These are phyloP conservation scores for Sarcophilus harrisii DNA, from an alignment of 2,797 vertebrate genomes.

Conservation along the genomic window DNA sequence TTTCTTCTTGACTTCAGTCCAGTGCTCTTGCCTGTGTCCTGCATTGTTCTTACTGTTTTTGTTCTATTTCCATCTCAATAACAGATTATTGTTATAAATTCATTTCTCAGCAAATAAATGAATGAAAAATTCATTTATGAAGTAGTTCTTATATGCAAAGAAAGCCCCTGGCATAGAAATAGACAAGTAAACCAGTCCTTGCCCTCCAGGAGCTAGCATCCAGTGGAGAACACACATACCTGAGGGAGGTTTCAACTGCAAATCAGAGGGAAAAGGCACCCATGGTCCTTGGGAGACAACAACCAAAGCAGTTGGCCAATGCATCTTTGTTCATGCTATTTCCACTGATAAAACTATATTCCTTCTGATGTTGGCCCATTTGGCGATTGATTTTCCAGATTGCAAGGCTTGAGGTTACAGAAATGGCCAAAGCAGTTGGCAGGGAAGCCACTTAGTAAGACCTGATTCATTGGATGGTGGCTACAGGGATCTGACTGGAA, in stretches of 20 bases:
- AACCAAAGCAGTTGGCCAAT: neutral
- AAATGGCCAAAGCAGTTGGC: neutral
- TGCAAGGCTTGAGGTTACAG: neutral
- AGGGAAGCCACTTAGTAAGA: neutral
- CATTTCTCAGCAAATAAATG: neutral
- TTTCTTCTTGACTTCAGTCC: neutral
- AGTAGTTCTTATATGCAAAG: neutral
- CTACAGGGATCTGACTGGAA: neutral
- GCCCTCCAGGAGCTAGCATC: neutral
- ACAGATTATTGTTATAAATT: neutral
- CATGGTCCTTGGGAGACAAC: neutral
- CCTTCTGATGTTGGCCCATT: neutral
- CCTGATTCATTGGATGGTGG: neutral
- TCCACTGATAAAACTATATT: neutral
- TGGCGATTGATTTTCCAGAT: neutral
- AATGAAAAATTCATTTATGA: neutral
- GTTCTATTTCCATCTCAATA: neutral
- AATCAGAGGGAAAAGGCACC: neutral
- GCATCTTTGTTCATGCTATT: neutral
- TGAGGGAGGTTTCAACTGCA: neutral
- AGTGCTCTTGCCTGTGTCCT: neutral
- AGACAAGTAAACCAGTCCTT: neutral
- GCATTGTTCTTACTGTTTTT: neutral
- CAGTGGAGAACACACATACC: neutral
- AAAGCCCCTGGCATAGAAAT: neutral